Base-by-base conservation (phyloP, 2,113 vertebrate species). In the Halichoerus grypus region DNA sequence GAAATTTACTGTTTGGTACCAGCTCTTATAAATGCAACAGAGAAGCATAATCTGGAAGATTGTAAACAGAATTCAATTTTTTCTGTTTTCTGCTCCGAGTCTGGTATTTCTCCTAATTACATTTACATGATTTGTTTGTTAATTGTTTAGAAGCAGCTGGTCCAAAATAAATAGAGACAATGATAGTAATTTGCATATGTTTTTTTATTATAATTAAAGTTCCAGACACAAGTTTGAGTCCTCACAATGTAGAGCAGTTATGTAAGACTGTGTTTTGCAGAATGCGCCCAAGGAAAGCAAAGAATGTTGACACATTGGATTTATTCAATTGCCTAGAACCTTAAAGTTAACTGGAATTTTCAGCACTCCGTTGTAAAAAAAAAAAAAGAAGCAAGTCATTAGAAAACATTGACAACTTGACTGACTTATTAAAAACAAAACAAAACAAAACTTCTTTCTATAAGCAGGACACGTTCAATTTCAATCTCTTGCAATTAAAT, bases 61-160 rank as follows among this genome's bases (percentile, higher is more conserved):
- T 57, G 28, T 95, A 96, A 97, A 79, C 33, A 97, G 87, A 95
- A 95, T 77, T 97, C 72, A 36, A 21, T 74, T 86, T 89, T 82
- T 91, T 93, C 39, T 96, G 55, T 88, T 85, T 93, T 94, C 83
- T 96, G 18, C 95, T 91, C 82, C n/a, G 69, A 93, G 72, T 63
- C 55, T 83, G 95, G 53, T 92, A 74, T 89, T 79, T 92, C 69
- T 97, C 84, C 89, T 96, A 98, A 96, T 49, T 92, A 72, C 36
- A 96, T 97, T 97, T 98, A 89, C 89, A 87, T 87, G 82, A 97
- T 94, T 57, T 91, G 63, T 93, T 97, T 93, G 21, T 96, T 97
- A 96, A 97, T 95, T 96, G 91, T 95, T 97, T 82, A 63, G 86
- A 92, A 96, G 55, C 92, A 98, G 85, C 88, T 95, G 97, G 90